Conservation (phyloP, 2,888 invertebrate genomes). For the Matsumyia berberina region DNA sequence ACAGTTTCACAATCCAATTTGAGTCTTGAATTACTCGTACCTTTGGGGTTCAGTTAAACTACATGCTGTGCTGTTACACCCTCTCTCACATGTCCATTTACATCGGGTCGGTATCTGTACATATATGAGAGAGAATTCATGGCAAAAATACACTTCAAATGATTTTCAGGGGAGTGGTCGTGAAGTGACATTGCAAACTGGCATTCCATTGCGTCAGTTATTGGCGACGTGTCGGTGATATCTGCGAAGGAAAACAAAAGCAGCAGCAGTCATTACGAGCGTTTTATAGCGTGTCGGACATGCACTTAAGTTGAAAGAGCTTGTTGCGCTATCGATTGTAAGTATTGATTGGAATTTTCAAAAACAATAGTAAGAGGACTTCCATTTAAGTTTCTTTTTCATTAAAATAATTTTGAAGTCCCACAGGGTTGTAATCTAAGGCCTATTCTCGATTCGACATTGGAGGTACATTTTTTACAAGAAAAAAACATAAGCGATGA, state of each 20-base stretch:
- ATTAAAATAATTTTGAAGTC: neutral
- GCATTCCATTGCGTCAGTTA: conserved; percentile 62
- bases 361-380: neutral
- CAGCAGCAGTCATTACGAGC: conserved; percentile 14
- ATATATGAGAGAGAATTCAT: conserved; percentile 7
- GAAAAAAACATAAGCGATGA: no score
- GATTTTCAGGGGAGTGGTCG: conserved; percentile 55
- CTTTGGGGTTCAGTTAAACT: neutral
- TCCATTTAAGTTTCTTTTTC: neutral
- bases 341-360: conserved; percentile 43
- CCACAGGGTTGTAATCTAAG: neutral
- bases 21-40: conserved; percentile 53
- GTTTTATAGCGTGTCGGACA: conserved; percentile 17
- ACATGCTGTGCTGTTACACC: conserved; percentile 52
- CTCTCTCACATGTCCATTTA: conserved; percentile 40
- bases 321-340: conserved; percentile 30
- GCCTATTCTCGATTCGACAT: neutral
- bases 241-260: conserved; percentile 23
- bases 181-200: conserved; percentile 45
- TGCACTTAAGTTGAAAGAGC: conserved; percentile 46
- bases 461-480: no score
- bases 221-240: conserved; percentile 15
- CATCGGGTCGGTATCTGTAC: conserved; percentile 31
- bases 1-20: conserved; percentile 65
- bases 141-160: conserved; percentile 34